A percentile compares a stretch with the other conserved stretches of the same genome.
phyloP scores from a whole-genome alignment of 1,140 invertebrate genomes.

The Pachypsylla venusta region DNA sequence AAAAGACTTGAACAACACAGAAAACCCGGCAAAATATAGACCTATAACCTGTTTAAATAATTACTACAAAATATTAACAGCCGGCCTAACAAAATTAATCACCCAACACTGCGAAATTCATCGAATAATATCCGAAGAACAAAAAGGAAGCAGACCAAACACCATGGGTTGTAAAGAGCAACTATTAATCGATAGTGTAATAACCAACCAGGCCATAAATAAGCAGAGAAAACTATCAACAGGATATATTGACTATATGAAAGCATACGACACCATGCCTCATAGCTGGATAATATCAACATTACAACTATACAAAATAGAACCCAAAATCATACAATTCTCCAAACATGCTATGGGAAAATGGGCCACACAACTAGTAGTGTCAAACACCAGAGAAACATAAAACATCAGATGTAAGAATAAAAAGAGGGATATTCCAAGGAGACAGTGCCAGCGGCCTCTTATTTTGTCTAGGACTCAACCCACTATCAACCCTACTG shows the following conservation, averaged over 20 bases:
- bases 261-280: neutral
- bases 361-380: no score
- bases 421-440: neutral
- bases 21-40: neutral
- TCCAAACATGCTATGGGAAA: neutral
- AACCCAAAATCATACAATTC: neutral
- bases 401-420: neutral
- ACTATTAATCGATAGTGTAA: neutral
- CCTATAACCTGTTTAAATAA: neutral
- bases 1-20: neutral
- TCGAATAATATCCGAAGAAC: neutral
- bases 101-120: neutral
- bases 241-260: neutral
- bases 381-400: neutral
- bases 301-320: neutral
- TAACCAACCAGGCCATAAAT: neutral
- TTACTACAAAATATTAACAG: neutral
- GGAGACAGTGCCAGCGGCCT: neutral
- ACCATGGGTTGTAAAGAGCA: no score
- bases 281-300: neutral
- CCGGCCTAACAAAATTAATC: neutral
- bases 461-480: neutral
- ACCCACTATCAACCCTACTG: constrained; percentile 1
- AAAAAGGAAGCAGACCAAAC: neutral
- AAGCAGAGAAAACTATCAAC: neutral